A percentile compares a stretch with the other conserved stretches of the same genome.
Evolutionary conservation across 2,113 vertebrate genomes (phyloP).

Genomic region (Synchiropus splendidus): DNA sequence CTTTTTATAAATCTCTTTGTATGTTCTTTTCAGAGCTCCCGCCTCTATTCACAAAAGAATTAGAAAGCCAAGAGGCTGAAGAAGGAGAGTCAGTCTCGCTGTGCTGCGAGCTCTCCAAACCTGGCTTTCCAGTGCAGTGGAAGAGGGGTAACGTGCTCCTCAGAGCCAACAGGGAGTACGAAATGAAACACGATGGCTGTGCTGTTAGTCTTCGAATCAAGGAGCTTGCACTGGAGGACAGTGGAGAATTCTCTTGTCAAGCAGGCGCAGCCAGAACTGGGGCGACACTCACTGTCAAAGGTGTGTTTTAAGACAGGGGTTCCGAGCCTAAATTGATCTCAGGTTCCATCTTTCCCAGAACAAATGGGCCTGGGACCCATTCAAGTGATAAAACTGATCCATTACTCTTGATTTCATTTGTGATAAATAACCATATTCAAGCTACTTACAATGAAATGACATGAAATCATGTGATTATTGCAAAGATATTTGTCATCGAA

Average conservation of each 20-base stretch:
- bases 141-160: conserved; percentile 49
- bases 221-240: conserved; percentile 58
- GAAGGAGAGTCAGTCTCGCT: conserved; percentile 46
- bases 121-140: conserved; percentile 43
- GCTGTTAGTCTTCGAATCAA: conserved; percentile 60
- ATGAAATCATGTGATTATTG: no score
- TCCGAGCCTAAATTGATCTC: no score
- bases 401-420: no score
- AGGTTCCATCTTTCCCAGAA: no score
- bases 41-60: background rate
- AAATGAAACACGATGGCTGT: conserved; percentile 62
- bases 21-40: background rate
- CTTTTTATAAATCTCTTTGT: background rate
- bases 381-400: no score
- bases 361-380: no score
- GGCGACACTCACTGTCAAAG: conserved; percentile 54
- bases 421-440: no score
- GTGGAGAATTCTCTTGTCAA: conserved; percentile 57
- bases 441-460: no score
- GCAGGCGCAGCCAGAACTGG: conserved; percentile 56
- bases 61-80: conserved; percentile 1
- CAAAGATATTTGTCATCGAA: no score
- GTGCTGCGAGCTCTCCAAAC: conserved; percentile 65
- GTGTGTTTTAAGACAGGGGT: no score
- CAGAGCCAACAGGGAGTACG: conserved; percentile 60